A percentile compares a stretch with the other conserved stretches of the same genome.
Evolutionary conservation across 2,113 vertebrate genomes (phyloP).

Genomic region (Tupaia tana): DNA sequence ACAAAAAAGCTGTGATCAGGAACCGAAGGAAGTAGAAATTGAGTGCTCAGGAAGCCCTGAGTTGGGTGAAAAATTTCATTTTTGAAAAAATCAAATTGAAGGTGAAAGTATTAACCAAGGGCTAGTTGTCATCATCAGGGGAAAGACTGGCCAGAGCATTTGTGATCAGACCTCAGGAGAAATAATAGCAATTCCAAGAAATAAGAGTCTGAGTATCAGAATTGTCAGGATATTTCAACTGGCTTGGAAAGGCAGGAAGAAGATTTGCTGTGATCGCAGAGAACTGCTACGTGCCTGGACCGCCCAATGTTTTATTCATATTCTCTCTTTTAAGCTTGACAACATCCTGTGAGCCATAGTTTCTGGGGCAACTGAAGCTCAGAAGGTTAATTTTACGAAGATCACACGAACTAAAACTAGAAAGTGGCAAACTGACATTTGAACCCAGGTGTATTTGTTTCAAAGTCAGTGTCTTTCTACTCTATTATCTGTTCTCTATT

Average conservation of each 20-base stretch:
- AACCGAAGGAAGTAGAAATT: background rate
- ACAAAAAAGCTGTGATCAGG: background rate
- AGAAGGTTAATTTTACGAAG: conserved; percentile 51
- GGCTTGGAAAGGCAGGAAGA: background rate
- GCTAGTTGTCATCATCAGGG: background rate
- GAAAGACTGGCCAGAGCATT: background rate
- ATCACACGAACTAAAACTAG: conserved; percentile 45
- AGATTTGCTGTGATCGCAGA: background rate
- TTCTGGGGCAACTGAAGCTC: conserved; percentile 47
- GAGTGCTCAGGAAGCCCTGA: background rate
- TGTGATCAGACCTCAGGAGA: background rate
- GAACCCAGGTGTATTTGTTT: background rate
- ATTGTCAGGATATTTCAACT: background rate
- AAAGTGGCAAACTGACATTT: conserved; percentile 1
- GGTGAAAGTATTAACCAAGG: conserved; percentile 3
- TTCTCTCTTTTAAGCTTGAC: conserved; percentile 47
- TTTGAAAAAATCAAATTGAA: background rate
- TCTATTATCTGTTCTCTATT: background rate
- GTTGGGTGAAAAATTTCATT: background rate
- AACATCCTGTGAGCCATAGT: background rate
- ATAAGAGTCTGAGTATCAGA: background rate
- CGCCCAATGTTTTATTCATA: conserved; percentile 48
- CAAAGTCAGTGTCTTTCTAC: background rate
- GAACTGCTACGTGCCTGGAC: background rate
- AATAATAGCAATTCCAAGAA: background rate